Evolutionary conservation across 2,113 vertebrate species (phyloP).

Genomic region (Paradisaea rubra): DNA sequence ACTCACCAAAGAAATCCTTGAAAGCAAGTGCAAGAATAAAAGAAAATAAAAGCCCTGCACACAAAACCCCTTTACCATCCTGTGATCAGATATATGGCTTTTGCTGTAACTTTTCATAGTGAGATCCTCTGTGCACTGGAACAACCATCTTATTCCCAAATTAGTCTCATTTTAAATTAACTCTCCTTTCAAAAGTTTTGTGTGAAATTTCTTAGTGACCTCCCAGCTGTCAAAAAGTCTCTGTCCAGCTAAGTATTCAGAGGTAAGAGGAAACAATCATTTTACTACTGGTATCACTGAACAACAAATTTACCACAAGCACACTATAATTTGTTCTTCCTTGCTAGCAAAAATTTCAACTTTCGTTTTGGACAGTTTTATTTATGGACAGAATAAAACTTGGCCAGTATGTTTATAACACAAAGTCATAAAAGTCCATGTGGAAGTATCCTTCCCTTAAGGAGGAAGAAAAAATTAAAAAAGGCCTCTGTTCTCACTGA

Average conservation of each 20-base stretch:
- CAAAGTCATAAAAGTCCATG: background rate
- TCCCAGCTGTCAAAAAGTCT: background rate
- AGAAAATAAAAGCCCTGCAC: background rate
- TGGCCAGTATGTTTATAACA: background rate
- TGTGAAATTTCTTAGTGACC: background rate
- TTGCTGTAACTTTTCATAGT: background rate
- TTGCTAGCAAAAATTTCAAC: background rate
- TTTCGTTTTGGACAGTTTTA: background rate
- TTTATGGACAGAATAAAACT: background rate
- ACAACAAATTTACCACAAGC: background rate
- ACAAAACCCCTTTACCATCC: background rate
- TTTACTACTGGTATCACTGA: background rate
- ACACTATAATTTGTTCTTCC: background rate
- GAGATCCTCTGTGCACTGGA: background rate
- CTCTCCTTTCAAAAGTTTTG: background rate
- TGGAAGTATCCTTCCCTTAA: background rate
- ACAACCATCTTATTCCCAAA: background rate
- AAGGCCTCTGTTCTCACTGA: background rate
- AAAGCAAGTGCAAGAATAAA: background rate
- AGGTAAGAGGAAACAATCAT: background rate
- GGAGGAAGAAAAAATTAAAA: background rate
- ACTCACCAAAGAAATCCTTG: background rate
- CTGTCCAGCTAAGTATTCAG: background rate
- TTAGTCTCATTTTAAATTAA: background rate
- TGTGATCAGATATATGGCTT: background rate